Evolutionary conservation across 2,113 vertebrate species (phyloP), one percentile per base, ranked within the genome.

Genomic region (Mustela lutreola): DNA sequence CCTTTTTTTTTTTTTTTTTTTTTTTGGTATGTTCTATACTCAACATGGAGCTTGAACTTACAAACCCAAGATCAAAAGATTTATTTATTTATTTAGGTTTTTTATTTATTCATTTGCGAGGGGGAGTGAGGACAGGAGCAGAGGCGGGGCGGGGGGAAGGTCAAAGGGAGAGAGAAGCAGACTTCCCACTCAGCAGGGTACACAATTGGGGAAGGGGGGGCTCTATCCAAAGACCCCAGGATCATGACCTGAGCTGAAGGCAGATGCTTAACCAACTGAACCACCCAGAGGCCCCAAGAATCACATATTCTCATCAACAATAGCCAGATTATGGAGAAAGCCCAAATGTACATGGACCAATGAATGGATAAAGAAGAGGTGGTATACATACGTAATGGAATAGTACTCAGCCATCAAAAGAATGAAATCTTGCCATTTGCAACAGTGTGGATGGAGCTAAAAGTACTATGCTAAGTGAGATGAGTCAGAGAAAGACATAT

Each of bases 71-170:
- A n/a, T 70, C 33, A 70, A 70, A 33, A n/a, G 67, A 19, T 65
- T 70, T 70, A 33, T 70, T 70, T 70, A 33, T n/a, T 70, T 70
- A n/a, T 70, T n/a, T n/a, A 70, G 65, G 8, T n/a, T n/a, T n/a
- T n/a, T n/a, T 1, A 70, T n/a, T 70, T 70, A 70, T 70, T 70
- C 16, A 70, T 9, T 63, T 63, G 65, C n/a, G 7, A 15, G 65
- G 8, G 12, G 0, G 65, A n/a, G 33, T 18, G 65, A n/a, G 33
- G 19, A n/a, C 16, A n/a, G 4, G 33, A n/a, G 65, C 7, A 0
- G 7, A 33, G 4, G 53, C 0, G 3, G 65, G 50, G 48, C 10
- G 11, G 11, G 4, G 16, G 7, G 65, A n/a, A 8, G 65, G 65
- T 70, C 16, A 70, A 7, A 70, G 65, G 33, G 65, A n/a, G 65